Base-by-base conservation (phyloP, 2,888 invertebrate species). In the Notodonta ziczac region DNA sequence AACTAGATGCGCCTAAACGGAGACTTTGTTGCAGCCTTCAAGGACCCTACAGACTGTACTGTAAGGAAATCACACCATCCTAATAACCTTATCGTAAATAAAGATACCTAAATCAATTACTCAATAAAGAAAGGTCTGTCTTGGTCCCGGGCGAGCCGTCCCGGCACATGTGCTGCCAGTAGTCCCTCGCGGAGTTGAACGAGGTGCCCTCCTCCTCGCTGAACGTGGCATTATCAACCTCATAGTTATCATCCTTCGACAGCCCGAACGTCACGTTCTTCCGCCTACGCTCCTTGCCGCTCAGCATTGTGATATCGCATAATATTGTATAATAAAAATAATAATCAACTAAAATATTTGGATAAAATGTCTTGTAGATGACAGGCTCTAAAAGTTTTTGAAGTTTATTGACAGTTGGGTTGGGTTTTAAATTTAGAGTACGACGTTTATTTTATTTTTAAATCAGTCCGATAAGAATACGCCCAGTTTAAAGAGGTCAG, bases 261-360 rank as follows among this genome's bases (percentile, higher is more conserved):
- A 91, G 48, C 1, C 90, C 91, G 48, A 91, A 91, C 65, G 84
- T 91, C 4, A 87, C 89, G 59, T 86, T 88, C 59, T 87, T 91
- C 69, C 85, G 84, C 56, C 82, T 84, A 59, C 88, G 83, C 73
- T 88, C 89, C 62, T 85, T 85, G 0, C 70, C 58, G 35, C 71
- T 64, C 50, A 81, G 80, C 88, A 89, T 89, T 53, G 66, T 66
- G 59, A 63, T 60, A 32, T 58, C 63, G 61, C 74, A 81, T 73
- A 76, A 67, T 74, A 76, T 66, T 69, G 66, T 66, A 65, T 67
- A 65, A 66, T 58, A 63, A 61, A 68, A 73, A 67, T 68, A 74
- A 83, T 80, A 81, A 76, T 74, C 76, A 62, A 70, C 74, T 76
- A 82, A 88, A 85, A 86, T 71, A 70, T 69, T 56, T 66, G 62